Evolutionary conservation across 2,113 vertebrate genomes (phyloP).

Genomic region (Cacatua alba): DNA sequence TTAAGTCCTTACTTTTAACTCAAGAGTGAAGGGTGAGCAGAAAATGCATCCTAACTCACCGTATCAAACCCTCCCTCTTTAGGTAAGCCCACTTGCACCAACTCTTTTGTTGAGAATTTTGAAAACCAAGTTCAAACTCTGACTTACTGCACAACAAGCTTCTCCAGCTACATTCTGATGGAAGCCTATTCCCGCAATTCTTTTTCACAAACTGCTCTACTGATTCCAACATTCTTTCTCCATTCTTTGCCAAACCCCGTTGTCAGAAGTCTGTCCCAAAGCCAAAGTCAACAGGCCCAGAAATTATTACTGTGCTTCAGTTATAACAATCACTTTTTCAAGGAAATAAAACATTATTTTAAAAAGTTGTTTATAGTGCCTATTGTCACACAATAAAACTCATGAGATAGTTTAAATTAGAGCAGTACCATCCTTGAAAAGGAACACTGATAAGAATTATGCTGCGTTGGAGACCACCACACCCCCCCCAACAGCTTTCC

Average conservation of each 20-base stretch:
- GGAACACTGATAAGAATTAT: neutral
- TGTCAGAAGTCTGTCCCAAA: neutral
- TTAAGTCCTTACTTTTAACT: neutral
- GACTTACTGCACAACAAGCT: neutral
- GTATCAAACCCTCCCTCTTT: neutral
- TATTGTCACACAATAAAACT: neutral
- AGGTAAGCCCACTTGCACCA: neutral
- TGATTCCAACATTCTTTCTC: neutral
- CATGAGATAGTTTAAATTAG: neutral
- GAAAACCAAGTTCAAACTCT: neutral
- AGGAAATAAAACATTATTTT: neutral
- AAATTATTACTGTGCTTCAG: neutral
- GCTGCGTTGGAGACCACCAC: neutral
- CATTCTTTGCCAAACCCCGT: neutral
- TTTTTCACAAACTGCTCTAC: neutral
- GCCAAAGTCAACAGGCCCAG: slow-evolving; percentile 7
- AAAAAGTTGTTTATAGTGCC: neutral
- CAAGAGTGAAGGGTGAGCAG: neutral
- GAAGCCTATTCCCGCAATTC: neutral
- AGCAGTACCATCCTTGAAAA: neutral
- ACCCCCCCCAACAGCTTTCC: neutral
- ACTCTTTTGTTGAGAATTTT: neutral
- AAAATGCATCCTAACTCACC: neutral
- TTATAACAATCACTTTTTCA: neutral
- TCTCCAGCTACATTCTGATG: neutral